Percentiles rank a stretch among this genome's conserved stretches.
phyloP scores from a whole-genome alignment of 1,140 invertebrate species.

The Diploscapter pachys region DNA sequence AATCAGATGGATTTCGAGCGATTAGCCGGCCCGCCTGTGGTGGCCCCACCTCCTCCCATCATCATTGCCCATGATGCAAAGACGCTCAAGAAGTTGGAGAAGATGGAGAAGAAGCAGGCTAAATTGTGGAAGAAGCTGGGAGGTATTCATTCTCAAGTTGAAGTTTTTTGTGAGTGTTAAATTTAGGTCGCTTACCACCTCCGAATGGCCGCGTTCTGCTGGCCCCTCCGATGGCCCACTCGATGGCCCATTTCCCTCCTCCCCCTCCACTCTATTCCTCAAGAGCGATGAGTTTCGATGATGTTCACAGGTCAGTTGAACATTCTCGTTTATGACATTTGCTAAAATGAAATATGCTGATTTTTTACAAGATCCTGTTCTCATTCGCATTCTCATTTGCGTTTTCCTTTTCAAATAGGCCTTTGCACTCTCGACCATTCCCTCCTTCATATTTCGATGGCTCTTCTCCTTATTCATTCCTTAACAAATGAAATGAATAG shows the following conservation, averaged over 20 bases:
- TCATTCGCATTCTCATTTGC: no score
- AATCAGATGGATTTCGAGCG: constrained; percentile 19
- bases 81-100: constrained; percentile 21
- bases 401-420: no score
- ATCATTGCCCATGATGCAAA: constrained; percentile 16
- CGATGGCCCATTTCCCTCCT: no score
- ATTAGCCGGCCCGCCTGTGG: background rate
- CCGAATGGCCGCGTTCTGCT: background rate
- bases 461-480: no score
- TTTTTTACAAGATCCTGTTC: no score
- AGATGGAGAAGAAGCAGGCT: constrained; percentile 18
- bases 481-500: no score
- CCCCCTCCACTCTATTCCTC: constrained; percentile 15
- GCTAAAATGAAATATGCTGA: no score
- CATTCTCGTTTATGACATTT: background rate
- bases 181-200: no score
- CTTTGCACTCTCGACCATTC: no score
- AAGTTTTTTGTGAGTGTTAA: background rate
- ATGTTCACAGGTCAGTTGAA: constrained; percentile 19
- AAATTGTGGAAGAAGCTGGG: constrained; percentile 18
- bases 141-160: constrained; percentile 11
- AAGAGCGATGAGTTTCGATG: constrained; percentile 21
- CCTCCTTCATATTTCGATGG: no score
- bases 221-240: background rate
- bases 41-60: constrained; percentile 12